Evolutionary conservation across 1,140 invertebrate genomes (phyloP), one percentile per base, ranked within the genome.

Genomic region (Hyphantria cunea): DNA sequence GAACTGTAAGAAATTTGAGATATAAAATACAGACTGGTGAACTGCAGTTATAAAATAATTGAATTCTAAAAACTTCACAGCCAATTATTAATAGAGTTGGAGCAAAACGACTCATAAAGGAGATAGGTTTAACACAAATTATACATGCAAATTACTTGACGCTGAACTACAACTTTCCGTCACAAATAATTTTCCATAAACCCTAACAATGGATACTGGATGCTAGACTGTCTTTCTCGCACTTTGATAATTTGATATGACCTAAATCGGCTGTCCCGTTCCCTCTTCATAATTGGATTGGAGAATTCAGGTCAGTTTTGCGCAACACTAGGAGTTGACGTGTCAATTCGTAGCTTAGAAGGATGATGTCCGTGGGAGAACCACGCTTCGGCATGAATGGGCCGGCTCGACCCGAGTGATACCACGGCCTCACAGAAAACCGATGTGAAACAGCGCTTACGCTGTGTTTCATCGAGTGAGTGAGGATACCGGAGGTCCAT

Each of bases 121-220:
- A 58, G 55, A 49, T 13, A 56, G 31, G 12, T 39, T 7, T 14
- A 60, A 60, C 56, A 50, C 25, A 60, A 60, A 60, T 60, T 60
- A 51, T 48, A 12, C 11, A 60, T 60, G 56, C 56, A 60, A 60
- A 60, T 60, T 51, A 34, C 37, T 51, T 31, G 11, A 58, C 48
- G 39, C 48, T 42, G 42, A 60, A 60, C 56, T 51, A 60, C n/a
- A 7, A 49, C 48, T 51, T 60, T 51, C 48, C 48, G 56, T 51
- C 56, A 60, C 37, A 51, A 51, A 60, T 60, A 60, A 34, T 60
- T 51, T 59, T 59, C 55, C 32, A 10, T 37, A 44, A 55, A 55
- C 17, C 53, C 42, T 59, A 32, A 39, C 25, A 10, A 9, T 39
- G 34, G 0, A 45, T 15, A n/a, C 8, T 4, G 6, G 6, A 33